Percentiles rank a stretch among this genome's conserved stretches.
Evolutionary conservation across 2,888 invertebrate genomes (phyloP).

Genomic region (Scaptomyza parva): DNA sequence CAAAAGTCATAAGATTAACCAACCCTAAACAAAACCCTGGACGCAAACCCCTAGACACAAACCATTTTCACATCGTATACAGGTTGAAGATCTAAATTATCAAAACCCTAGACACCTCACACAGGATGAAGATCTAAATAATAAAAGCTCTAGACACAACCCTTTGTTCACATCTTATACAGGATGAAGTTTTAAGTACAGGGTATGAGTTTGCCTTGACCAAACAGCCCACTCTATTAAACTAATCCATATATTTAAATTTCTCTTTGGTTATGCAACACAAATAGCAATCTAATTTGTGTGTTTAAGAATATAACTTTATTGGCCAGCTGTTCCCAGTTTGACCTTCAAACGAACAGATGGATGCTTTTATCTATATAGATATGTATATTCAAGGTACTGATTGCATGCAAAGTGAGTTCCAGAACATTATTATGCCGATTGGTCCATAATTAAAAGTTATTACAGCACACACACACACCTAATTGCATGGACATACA

Average conservation of each 20-base stretch:
- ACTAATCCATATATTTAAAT: slow-evolving; percentile 5
- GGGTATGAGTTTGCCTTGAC: not conserved
- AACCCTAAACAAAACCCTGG: no score
- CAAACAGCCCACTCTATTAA: not conserved
- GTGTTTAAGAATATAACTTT: not conserved
- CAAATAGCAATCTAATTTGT: slow-evolving; percentile 6
- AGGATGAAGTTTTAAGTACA: not conserved
- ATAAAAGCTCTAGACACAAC: no score
- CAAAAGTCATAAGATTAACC: no score
- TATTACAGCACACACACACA: slow-evolving; percentile 62
- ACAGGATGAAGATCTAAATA: no score
- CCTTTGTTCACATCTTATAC: no score
- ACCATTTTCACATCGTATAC: no score
- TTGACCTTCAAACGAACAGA: slow-evolving; percentile 40
- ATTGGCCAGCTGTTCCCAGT: slow-evolving; percentile 4
- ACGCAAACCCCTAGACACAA: no score
- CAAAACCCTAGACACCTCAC: no score
- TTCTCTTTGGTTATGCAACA: slow-evolving; percentile 12
- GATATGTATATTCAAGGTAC: slow-evolving; percentile 13
- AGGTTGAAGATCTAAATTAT: no score
- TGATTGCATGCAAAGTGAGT: slow-evolving; percentile 58
- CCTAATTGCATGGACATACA: slow-evolving; percentile 46
- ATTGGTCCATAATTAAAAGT: slow-evolving; percentile 72
- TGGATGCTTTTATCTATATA: slow-evolving; percentile 6
- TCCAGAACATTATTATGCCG: slow-evolving; percentile 60